Base-by-base conservation (phyloP, 2,888 invertebrate species). In the Epirrhoe tristata region DNA sequence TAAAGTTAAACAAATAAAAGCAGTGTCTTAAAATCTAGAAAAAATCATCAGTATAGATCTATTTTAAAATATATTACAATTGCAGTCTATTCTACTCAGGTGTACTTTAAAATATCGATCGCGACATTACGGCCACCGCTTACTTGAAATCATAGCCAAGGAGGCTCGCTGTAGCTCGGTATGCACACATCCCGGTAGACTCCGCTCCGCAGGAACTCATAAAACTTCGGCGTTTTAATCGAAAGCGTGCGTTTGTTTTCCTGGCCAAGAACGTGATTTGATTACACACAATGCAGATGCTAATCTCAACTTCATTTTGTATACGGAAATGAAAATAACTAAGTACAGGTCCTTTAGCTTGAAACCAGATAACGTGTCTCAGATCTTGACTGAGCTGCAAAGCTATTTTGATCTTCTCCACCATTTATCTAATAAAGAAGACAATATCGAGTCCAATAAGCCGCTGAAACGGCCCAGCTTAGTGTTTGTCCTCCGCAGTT, bases 81-180 rank as follows among this genome's bases (percentile, higher is more conserved):
- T 24, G 24, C 24, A 24, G 24, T 3, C 24, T n/a, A n/a, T n/a
- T n/a, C n/a, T n/a, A n/a, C 43, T 12, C 10, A 43, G 43, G 1
- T 10, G 43, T 43, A 0, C 14, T 46, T n/a, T 46, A 46, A 4
- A 46, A 46, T 14, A 31, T n/a, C 34, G 24, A 34, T 12, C 24
- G 24, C 4, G 10, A 36, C 14, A n/a, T n/a, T 8, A 24, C 59
- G 59, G 24, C 43, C n/a, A 4, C 43, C 14, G 14, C n/a, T 36
- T 52, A 2, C 10, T 43, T 5, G 1, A 39, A 59, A 8, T 59
- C 31, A 6, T 31, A 52, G 52, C 43, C 79, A 82, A 83, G 84
- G 82, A 80, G 61, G 85, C 87, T 81, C 89, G 86, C 88, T 89
- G 88, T 88, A 57, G 85, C 87, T 81, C 89, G 86, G 88, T 89